Evolutionary conservation across 2,888 invertebrate species (phyloP).

Genomic region (Pristionchus arcanus): DNA sequence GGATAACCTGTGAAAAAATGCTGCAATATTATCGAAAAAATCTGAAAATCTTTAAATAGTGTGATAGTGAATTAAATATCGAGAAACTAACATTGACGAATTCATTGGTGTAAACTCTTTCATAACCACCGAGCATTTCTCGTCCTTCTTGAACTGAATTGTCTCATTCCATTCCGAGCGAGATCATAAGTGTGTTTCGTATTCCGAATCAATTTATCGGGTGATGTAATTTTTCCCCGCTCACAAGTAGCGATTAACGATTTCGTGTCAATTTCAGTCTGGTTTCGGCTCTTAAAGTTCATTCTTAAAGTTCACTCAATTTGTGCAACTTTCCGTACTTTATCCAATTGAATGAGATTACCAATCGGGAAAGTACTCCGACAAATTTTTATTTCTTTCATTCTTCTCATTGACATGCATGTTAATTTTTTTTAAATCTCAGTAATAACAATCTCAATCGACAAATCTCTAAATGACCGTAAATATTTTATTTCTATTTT

Average conservation of each 20-base stretch:
- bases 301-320: not conserved
- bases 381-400: too few relatives aligned
- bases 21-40: not conserved
- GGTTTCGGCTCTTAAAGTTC: not conserved
- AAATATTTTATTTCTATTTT: too few relatives aligned
- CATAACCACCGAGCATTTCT: conserved; percentile 2
- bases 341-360: too few relatives aligned
- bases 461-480: too few relatives aligned
- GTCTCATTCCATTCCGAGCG: not conserved
- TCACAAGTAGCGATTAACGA: not conserved
- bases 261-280: not conserved
- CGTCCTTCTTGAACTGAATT: too few relatives aligned
- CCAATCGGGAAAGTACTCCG: too few relatives aligned
- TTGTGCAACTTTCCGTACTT: too few relatives aligned
- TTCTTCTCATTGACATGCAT: too few relatives aligned
- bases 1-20: not conserved
- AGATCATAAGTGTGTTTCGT: not conserved
- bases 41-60: not conserved
- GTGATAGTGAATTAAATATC: not conserved
- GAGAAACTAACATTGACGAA: not conserved
- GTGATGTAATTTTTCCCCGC: not conserved
- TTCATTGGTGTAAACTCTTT: not conserved
- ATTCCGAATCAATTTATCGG: conserved; percentile 7
- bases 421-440: too few relatives aligned
- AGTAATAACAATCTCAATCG: too few relatives aligned